Base-by-base conservation (phyloP, 1,140 invertebrate genomes). In the Propsilocerus akamusi region DNA sequence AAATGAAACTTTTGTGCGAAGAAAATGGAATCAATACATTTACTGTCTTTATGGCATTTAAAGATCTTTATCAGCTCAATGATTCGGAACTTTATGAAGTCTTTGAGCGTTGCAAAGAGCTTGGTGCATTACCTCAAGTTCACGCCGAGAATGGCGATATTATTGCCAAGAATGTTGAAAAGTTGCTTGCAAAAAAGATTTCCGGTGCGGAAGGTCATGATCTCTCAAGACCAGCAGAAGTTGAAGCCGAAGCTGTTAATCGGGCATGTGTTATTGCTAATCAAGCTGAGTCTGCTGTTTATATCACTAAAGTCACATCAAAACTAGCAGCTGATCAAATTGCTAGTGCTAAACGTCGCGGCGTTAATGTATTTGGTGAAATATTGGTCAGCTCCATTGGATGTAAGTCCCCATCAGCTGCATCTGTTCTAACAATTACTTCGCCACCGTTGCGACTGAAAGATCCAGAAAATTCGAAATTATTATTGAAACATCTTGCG, bases 1-100 rank as follows among this genome's bases (percentile, higher is more conserved):
- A 86, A 59, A 87, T 87, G 82, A 70, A 76, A 52, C 75, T 76
- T 47, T 69, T 92, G 54, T 76, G 75, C 50, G 73, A 75, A 37
- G 71, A 81, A 25, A 74, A 79, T 68, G 91, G 93, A 2, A 71
- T 98, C 34, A 97, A 95, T 67, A 94, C 91, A 1, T 98, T 95
- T 70, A 97, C 96, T 69, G 80, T 92, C 74, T 97, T 96, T 68
- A 91, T 97, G 84, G 91, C 92, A 0, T 96, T 96, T 63, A 83
- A 81, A 59, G 86, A 88, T 63, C 59, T 74, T 1, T 83, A 81
- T 61, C 91, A 93, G 86, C 68, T 97, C 25, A 72, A 78, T 52
- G 93, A 97, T 65, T 70, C 76, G 37, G 86, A 95, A 53, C 66
- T 97, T 12, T 87, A 88, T 57, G 74, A 80, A 49, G 75, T 76